These are phyloP conservation scores for Eulacestoma nigropectus DNA, from an alignment of 2,113 vertebrate species.

Conservation along the genomic window DNA sequence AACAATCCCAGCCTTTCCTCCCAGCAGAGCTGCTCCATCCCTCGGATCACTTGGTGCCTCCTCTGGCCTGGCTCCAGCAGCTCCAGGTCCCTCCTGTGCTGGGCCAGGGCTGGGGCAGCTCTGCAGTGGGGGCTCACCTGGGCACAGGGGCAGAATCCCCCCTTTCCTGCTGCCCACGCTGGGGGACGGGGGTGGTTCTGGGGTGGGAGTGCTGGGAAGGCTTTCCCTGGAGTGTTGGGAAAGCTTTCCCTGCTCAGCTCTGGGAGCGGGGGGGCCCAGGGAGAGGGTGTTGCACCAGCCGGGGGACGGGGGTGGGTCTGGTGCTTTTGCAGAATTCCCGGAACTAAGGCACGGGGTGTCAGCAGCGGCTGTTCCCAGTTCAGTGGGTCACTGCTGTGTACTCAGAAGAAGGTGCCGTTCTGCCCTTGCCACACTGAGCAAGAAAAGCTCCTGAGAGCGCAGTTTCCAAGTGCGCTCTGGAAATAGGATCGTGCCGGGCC, in stretches of 20 bases:
- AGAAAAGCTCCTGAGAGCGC: not conserved
- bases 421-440: not conserved
- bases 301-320: accelerated
- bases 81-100: not conserved
- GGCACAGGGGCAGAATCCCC: not conserved
- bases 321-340: not conserved
- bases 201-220: not conserved
- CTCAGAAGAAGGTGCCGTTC: not conserved
- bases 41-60: not conserved
- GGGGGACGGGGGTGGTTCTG: not conserved
- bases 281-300: not conserved
- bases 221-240: not conserved
- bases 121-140: not conserved
- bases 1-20: not conserved
- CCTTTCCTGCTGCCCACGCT: not conserved
- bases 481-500: not conserved
- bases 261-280: not conserved
- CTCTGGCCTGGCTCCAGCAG: not conserved
- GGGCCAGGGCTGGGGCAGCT: not conserved
- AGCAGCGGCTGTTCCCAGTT: not conserved
- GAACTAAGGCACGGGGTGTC: not conserved
- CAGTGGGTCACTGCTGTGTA: not conserved
- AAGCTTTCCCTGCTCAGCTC: not conserved
- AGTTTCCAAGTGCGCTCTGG: not conserved
- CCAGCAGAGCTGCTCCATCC: not conserved